Base-by-base conservation (phyloP, 2,113 vertebrate genomes). In the Saiga tatarica region DNA sequence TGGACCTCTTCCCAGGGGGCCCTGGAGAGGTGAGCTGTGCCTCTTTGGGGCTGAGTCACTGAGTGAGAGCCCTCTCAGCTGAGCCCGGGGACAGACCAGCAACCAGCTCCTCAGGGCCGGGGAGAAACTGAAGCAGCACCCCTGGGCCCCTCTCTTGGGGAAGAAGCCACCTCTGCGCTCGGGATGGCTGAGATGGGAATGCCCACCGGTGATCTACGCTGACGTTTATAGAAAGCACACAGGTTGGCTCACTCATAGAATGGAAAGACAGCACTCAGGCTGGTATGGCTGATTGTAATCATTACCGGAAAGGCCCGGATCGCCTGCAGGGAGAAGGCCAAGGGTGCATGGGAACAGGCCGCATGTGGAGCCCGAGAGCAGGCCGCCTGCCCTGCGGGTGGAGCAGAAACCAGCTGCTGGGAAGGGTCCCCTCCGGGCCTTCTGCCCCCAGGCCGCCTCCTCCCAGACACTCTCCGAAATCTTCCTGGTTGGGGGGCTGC, bases 161-260 rank as follows among this genome's bases (percentile, higher is more conserved):
- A 82, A 78, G 89, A 96, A 64, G 71, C 89, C 50, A 53, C 59
- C 17, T 28, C 11, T 82, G 81, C 39, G 89, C n/a, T 86, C 10
- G 13, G 39, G 47, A 21, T 67, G 90, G 89, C 83, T 67, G 94
- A 28, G 95, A 94, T 92, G 97, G 98, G 94, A 97, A 98, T 89
- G 98, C 96, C 96, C 64, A 86, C 88, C 1, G 84, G 85, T 95
- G 97, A 98, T 98, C 96, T 98, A 96, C 62, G 33, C 91, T 76
- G 98, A 98, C 89, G 0, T 98, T 98, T 98, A 78, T 89, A 89
- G 98, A 97, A 96, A 98, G 97, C 98, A 21, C 94, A 82, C 93
- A 95, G 97, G 82, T 98, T 97, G 96, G 93, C 97, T 98, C 98
- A 97, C 92, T 96, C 98, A 98, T 92, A 97, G 97, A 98, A 79